These are phyloP conservation scores for Artibeus lituratus DNA, from an alignment of 2,797 vertebrate genomes.

Conservation along the genomic window DNA sequence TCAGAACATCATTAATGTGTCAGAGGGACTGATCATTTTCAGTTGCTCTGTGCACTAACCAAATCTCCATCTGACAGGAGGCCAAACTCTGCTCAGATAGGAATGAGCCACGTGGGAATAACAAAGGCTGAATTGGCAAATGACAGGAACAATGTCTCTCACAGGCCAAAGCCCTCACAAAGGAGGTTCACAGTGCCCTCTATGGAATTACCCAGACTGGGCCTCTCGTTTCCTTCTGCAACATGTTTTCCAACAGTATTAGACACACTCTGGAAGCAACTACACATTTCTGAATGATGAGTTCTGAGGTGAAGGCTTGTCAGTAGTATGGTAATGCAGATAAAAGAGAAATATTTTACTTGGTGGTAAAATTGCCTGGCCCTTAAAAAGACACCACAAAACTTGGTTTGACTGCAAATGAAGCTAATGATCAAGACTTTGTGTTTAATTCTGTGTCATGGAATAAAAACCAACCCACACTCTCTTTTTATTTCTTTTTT, in stretches of 20 bases:
- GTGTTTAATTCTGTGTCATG: neutral
- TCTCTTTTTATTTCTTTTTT: neutral
- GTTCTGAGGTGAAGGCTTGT: constrained; percentile 65
- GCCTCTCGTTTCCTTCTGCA: constrained; percentile 23
- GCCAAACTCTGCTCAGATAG: constrained; percentile 16
- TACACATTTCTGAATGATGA: constrained; percentile 70
- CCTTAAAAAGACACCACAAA: constrained; percentile 46
- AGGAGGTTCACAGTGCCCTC: neutral
- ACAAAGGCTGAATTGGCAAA: constrained; percentile 9
- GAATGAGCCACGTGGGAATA: neutral
- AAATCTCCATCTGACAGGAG: neutral
- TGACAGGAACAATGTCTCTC: neutral
- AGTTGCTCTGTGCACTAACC: neutral
- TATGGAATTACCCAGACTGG: neutral
- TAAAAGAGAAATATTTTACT: constrained; percentile 67
- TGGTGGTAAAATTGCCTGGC: constrained; percentile 37
- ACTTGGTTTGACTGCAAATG: neutral
- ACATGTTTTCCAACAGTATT: constrained; percentile 42
- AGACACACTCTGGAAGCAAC: constrained; percentile 62
- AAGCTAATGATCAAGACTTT: neutral
- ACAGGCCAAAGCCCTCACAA: neutral
- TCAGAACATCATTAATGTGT: constrained; percentile 57
- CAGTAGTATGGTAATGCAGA: constrained; percentile 57
- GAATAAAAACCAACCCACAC: neutral
- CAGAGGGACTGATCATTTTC: constrained; percentile 53